Percentiles rank a stretch among this genome's conserved stretches.
Evolutionary conservation across 2,888 invertebrate species (phyloP).

Genomic region (Eledone cirrhosa): DNA sequence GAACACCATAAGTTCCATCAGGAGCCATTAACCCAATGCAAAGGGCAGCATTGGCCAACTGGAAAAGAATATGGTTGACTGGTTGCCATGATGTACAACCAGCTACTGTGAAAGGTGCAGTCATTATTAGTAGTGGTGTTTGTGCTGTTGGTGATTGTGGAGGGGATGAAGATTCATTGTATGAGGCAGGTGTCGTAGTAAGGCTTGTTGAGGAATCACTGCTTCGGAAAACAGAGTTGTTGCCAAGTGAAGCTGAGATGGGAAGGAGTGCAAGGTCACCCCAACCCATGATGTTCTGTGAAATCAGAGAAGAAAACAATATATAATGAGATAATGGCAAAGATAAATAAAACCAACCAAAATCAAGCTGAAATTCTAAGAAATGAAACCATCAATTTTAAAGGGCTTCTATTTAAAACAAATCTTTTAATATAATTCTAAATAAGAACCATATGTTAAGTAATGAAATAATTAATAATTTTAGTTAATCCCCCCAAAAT

Average conservation of each 20-base stretch:
- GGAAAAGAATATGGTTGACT: slow-evolving; percentile 78
- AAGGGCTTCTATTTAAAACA: too few species aligned
- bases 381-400: too few species aligned
- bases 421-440: too few species aligned
- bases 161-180: not conserved
- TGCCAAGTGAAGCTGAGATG: not conserved
- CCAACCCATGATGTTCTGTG: not conserved
- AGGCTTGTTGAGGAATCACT: too few species aligned
- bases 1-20: slow-evolving; percentile 79
- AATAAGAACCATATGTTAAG: too few species aligned
- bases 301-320: not conserved
- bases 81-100: slow-evolving; percentile 77
- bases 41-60: slow-evolving; percentile 82
- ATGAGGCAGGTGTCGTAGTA: not conserved
- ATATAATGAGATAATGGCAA: too few species aligned
- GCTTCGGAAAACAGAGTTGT: too few species aligned
- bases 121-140: not conserved
- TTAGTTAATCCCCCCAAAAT: too few species aligned
- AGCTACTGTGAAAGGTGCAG: slow-evolving; percentile 24
- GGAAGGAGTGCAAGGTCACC: not conserved
- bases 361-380: too few species aligned
- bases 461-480: too few species aligned
- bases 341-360: too few species aligned
- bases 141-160: not conserved
- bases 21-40: slow-evolving; percentile 83